These are phyloP conservation scores for Pachliopta kotzebuea DNA, from an alignment of 2,888 invertebrate genomes.

Conservation along the genomic window DNA sequence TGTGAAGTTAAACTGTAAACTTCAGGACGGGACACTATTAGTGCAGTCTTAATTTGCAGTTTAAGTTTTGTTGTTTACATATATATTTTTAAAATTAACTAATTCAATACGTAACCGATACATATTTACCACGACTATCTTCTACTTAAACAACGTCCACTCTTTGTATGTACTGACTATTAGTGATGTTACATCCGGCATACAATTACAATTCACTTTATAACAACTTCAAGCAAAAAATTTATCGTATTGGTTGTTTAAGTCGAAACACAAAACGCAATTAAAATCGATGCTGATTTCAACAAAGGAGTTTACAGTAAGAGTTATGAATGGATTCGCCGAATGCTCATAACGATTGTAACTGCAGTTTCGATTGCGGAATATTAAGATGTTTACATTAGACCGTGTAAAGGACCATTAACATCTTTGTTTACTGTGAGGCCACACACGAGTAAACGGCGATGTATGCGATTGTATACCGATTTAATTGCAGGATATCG, in stretches of 20 bases:
- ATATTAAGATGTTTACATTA: constrained; percentile 72
- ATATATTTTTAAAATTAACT: no score
- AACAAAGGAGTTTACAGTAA: constrained; percentile 52
- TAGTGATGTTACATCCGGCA: neutral
- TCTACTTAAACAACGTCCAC: no score
- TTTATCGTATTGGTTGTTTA: constrained; percentile 15
- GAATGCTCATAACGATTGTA: constrained; percentile 65
- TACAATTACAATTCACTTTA: neutral
- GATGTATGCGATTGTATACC: constrained; percentile 48
- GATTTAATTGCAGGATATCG: constrained; percentile 75
- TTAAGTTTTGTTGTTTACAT: no score
- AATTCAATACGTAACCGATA: no score
- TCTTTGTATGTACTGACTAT: no score
- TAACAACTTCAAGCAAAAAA: constrained; percentile 1
- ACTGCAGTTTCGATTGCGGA: constrained; percentile 66
- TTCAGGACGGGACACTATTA: no score
- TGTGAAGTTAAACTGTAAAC: no score
- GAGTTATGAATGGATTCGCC: constrained; percentile 55
- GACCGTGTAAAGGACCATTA: constrained; percentile 62
- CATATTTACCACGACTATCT: no score
- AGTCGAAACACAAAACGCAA: constrained; percentile 35
- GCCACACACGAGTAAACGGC: constrained; percentile 72
- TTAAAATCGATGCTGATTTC: constrained; percentile 54
- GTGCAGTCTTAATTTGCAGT: no score
- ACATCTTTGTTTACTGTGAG: constrained; percentile 72